A percentile compares a stretch with the other conserved stretches of the same genome.
Conservation (phyloP, 2,113 vertebrate species). For the Pteruthius melanotis region DNA sequence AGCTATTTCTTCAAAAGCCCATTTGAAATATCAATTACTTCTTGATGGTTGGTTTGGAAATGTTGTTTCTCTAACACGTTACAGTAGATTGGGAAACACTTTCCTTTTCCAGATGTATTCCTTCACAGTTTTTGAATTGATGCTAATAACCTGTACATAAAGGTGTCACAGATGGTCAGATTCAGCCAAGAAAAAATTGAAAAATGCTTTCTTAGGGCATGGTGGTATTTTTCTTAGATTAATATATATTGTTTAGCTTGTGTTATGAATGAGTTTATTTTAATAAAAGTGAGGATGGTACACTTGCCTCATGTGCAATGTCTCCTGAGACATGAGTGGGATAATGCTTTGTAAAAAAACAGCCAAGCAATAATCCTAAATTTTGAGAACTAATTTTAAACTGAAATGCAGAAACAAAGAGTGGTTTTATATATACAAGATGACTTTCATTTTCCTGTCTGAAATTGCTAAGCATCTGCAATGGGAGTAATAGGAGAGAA, state of each 20-base stretch:
- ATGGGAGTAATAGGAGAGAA: not conserved
- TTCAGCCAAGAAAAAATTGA: not conserved
- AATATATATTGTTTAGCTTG: not conserved
- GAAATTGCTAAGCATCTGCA: not conserved
- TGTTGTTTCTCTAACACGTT: not conserved
- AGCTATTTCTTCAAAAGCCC: not conserved
- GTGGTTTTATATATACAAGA: not conserved
- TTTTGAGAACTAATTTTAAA: conserved; percentile 26
- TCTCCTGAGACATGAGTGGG: not conserved
- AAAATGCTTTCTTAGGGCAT: not conserved
- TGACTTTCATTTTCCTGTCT: not conserved
- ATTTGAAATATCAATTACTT: not conserved
- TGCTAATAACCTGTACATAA: not conserved
- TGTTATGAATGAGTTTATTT: not conserved
- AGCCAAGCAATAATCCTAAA: not conserved
- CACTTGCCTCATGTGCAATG: not conserved
- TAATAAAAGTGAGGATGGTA: not conserved
- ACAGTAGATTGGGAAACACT: not conserved
- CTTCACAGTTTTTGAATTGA: not conserved
- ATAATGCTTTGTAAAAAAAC: not conserved
- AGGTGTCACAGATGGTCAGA: not conserved
- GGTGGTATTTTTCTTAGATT: not conserved
- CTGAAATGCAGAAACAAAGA: not conserved
- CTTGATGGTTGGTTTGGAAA: not conserved
- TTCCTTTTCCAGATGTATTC: not conserved